phyloP scores from a whole-genome alignment of 2,113 vertebrate species.

The Hemichromis elongatus region DNA sequence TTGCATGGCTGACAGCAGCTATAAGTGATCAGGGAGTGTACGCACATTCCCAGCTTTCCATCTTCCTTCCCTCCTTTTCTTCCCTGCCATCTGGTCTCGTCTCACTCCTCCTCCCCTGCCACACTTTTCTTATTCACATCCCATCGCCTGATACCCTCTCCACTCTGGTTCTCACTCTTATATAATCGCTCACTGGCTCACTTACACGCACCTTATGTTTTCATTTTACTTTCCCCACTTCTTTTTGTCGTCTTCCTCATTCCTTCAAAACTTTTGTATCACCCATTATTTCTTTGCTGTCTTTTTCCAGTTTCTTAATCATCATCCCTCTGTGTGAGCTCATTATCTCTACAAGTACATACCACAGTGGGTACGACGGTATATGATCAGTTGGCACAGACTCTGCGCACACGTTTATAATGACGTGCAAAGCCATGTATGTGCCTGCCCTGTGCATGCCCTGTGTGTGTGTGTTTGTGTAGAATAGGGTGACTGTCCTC shows the following conservation, averaged over 20 bases:
- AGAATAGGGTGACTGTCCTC: slow-evolving; percentile 40
- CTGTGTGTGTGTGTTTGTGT: background rate
- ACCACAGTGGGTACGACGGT: background rate
- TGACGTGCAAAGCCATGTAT: background rate
- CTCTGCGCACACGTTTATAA: background rate
- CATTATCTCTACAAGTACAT: background rate
- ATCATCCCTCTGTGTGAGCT: background rate
- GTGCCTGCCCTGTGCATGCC: background rate
- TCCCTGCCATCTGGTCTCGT: slow-evolving; percentile 38
- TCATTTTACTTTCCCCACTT: background rate
- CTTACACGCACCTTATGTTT: background rate
- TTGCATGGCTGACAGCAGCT: slow-evolving; percentile 1
- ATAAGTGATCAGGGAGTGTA: slow-evolving; percentile 9
- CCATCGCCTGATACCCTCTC: background rate
- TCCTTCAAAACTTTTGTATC: background rate
- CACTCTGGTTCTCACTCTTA: background rate
- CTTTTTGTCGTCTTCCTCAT: background rate
- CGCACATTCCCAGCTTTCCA: slow-evolving; percentile 1
- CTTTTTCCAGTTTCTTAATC: background rate
- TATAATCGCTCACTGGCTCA: background rate
- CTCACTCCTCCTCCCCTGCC: slow-evolving; percentile 7
- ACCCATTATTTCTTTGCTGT: background rate
- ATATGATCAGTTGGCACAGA: background rate
- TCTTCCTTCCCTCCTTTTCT: slow-evolving; percentile 1
- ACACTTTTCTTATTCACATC: slow-evolving; percentile 9